Conservation (phyloP, 2,797 vertebrate genomes). For the Poecilia wingei region DNA sequence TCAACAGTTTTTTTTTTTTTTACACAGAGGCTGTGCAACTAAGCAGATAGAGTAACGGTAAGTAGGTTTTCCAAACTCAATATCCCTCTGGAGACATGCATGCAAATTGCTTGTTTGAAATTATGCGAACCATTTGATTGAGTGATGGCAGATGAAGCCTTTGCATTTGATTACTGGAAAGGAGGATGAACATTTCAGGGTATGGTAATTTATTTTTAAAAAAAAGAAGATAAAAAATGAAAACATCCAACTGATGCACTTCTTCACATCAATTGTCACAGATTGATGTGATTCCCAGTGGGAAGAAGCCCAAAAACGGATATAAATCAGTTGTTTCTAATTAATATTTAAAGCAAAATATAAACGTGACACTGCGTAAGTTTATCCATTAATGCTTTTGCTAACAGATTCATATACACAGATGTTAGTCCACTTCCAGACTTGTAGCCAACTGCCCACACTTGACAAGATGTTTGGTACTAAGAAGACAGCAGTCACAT, state of each 20-base stretch:
- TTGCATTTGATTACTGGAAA: background rate
- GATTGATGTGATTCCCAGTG: background rate
- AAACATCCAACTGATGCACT: background rate
- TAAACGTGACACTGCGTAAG: background rate
- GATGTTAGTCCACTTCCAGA: background rate
- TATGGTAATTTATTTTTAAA: background rate
- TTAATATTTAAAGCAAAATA: background rate
- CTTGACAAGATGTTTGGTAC: slow-evolving; percentile 30
- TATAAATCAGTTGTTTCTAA: background rate
- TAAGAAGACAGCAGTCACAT: slow-evolving; percentile 30
- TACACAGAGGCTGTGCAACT: background rate
- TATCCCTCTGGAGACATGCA: background rate
- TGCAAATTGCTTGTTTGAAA: slow-evolving; percentile 3
- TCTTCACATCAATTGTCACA: background rate
- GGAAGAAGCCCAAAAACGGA: background rate
- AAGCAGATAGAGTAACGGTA: background rate
- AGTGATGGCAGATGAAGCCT: background rate
- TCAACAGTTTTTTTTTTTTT: background rate
- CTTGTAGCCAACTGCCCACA: slow-evolving; percentile 16
- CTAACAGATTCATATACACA: background rate
- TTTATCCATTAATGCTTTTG: slow-evolving; percentile 5
- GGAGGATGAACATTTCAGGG: background rate
- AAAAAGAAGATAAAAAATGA: background rate
- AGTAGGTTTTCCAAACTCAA: background rate
- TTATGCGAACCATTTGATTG: background rate